phyloP scores from a whole-genome alignment of 2,113 vertebrate species.

The Sapajus apella region DNA sequence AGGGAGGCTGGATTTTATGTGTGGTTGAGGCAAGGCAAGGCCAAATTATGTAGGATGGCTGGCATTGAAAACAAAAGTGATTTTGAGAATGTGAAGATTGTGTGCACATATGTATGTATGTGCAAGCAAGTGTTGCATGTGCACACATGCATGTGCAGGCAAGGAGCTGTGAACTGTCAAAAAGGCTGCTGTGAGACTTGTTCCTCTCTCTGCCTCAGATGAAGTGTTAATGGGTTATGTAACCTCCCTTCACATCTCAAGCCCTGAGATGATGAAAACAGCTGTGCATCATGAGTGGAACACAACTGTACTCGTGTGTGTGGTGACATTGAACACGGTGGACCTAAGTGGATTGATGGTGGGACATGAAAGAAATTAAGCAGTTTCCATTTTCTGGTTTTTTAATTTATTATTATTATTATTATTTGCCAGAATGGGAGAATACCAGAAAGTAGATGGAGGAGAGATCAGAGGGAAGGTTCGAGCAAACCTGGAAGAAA shows the following conservation, averaged over 20 bases:
- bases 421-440: not conserved
- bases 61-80: not conserved
- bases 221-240: not conserved
- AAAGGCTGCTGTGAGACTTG: not conserved
- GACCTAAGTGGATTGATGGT: not conserved
- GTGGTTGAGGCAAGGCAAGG: not conserved
- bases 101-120: too few relatives aligned
- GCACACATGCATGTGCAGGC: not conserved
- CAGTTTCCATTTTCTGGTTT: not conserved
- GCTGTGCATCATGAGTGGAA: not conserved
- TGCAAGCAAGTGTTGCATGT: not conserved
- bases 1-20: not conserved
- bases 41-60: not conserved
- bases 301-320: too few relatives aligned
- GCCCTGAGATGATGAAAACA: not conserved
- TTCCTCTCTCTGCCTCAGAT: not conserved
- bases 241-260: not conserved
- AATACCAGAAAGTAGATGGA: too few relatives aligned
- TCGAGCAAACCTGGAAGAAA: not conserved
- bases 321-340: not conserved
- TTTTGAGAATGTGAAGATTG: not conserved
- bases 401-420: not conserved
- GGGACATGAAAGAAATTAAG: not conserved
- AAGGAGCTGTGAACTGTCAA: not conserved
- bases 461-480: not conserved